Conservation (phyloP, 2,888 invertebrate genomes). For the Keiferia lycopersicella region DNA sequence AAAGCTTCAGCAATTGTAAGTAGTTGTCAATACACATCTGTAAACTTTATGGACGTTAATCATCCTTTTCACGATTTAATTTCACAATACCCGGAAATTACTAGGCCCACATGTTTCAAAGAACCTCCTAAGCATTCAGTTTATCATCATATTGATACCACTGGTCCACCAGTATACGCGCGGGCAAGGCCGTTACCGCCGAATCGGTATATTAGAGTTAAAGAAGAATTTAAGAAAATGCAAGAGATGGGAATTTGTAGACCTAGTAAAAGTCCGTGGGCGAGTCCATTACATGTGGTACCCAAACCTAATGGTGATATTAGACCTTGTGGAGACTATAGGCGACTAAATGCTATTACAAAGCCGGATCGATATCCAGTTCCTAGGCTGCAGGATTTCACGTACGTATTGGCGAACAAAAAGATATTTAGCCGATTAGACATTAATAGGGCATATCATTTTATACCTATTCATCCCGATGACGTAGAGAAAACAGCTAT, state of each 20-base stretch:
- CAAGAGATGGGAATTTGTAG: constrained; percentile 29
- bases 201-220: constrained; percentile 21
- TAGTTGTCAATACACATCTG: not conserved
- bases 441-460: constrained; percentile 31
- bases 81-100: constrained; percentile 24
- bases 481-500: constrained; percentile 53
- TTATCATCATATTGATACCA: constrained; percentile 13
- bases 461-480: constrained; percentile 42
- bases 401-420: constrained; percentile 33
- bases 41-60: not conserved
- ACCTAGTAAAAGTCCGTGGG: constrained; percentile 29
- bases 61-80: constrained; percentile 17
- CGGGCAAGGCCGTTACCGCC: constrained; percentile 26
- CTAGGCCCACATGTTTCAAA: constrained; percentile 25
- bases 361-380: constrained; percentile 24
- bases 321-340: constrained; percentile 43
- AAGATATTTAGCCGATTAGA: constrained; percentile 42
- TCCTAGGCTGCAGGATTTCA: constrained; percentile 13
- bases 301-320: constrained; percentile 20
- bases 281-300: constrained; percentile 20
- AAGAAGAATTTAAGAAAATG: constrained; percentile 34
- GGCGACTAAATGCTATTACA: constrained; percentile 16
- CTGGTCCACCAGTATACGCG: constrained; percentile 19
- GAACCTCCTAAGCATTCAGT: constrained; percentile 17
- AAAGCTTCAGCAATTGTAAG: constrained; percentile 2